Evolutionary conservation across 2,888 invertebrate genomes (phyloP).

Genomic region (Caradrina kadenii): DNA sequence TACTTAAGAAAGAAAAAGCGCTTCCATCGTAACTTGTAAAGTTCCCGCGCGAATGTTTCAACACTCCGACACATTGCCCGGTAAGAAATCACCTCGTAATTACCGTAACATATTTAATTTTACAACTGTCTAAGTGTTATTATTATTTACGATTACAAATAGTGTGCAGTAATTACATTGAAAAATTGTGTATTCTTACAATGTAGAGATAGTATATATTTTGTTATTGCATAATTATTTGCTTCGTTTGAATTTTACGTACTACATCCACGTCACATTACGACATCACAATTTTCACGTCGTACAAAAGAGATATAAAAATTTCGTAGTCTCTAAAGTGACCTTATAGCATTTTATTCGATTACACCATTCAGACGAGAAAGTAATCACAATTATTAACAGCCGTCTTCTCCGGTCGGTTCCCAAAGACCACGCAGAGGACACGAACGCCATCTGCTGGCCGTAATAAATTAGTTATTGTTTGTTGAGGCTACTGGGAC

Average conservation of each 20-base stretch:
- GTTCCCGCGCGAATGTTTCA: slow-evolving; percentile 32
- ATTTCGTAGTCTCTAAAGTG: slow-evolving; percentile 54
- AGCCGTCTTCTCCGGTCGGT: slow-evolving; percentile 26
- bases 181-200: slow-evolving; percentile 77
- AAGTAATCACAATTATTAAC: slow-evolving; percentile 47
- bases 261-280: slow-evolving; percentile 51
- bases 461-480: slow-evolving; percentile 44
- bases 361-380: slow-evolving; percentile 34
- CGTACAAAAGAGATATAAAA: slow-evolving; percentile 66
- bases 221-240: slow-evolving; percentile 68
- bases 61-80: slow-evolving; percentile 51
- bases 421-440: slow-evolving; percentile 44
- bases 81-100: slow-evolving; percentile 59
- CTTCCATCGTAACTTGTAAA: slow-evolving; percentile 12
- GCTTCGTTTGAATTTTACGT: slow-evolving; percentile 54
- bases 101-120: slow-evolving; percentile 74
- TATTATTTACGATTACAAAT: slow-evolving; percentile 82
- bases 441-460: slow-evolving; percentile 28
- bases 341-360: slow-evolving; percentile 27
- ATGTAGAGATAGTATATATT: slow-evolving; percentile 71
- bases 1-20: too few species aligned
- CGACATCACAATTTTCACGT: slow-evolving; percentile 55
- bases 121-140: slow-evolving; percentile 75
- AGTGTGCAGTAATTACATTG: slow-evolving; percentile 88
- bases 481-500: slow-evolving; percentile 44